phyloP scores from a whole-genome alignment of 2,888 invertebrate species.

The Oscheius sp. region DNA sequence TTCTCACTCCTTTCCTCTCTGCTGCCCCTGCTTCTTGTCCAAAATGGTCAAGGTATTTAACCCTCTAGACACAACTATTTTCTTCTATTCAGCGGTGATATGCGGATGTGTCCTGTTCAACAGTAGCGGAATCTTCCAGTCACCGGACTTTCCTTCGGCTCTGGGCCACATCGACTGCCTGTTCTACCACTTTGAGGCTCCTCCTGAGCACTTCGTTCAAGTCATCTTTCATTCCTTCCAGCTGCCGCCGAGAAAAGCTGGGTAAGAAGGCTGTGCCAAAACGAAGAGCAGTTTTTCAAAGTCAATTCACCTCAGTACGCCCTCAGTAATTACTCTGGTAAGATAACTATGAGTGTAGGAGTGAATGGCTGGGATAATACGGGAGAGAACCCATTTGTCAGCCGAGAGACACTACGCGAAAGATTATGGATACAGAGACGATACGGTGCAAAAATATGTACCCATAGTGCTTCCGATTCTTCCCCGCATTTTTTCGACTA shows the following conservation, averaged over 20 bases:
- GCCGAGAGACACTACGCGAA: too few relatives aligned
- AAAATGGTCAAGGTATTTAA: neutral
- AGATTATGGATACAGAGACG: too few relatives aligned
- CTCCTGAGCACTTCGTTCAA: slow-evolving; percentile 25
- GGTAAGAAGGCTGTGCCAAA: neutral
- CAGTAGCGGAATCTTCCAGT: slow-evolving; percentile 52
- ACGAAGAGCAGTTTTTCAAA: neutral
- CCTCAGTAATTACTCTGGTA: neutral
- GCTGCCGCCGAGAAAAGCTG: slow-evolving; percentile 17
- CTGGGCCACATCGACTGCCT: slow-evolving; percentile 45
- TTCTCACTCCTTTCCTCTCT: slow-evolving; percentile 11
- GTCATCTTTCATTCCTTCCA: slow-evolving; percentile 31
- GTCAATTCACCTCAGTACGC: neutral
- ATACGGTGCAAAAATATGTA: too few relatives aligned
- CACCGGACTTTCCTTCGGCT: slow-evolving; percentile 51
- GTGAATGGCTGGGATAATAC: too few relatives aligned
- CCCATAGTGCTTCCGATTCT: too few relatives aligned
- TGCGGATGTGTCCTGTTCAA: slow-evolving; percentile 57
- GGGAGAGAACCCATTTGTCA: too few relatives aligned
- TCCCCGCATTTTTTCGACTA: too few relatives aligned
- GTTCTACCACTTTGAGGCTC: slow-evolving; percentile 56
- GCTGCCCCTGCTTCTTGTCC: slow-evolving; percentile 14
- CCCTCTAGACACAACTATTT: too few relatives aligned
- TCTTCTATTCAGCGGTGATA: neutral
- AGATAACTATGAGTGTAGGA: neutral